Percentiles rank a stretch among this genome's conserved stretches.
Evolutionary conservation across 2,888 invertebrate genomes (phyloP).

Genomic region (Scaptomyza polygonia): DNA sequence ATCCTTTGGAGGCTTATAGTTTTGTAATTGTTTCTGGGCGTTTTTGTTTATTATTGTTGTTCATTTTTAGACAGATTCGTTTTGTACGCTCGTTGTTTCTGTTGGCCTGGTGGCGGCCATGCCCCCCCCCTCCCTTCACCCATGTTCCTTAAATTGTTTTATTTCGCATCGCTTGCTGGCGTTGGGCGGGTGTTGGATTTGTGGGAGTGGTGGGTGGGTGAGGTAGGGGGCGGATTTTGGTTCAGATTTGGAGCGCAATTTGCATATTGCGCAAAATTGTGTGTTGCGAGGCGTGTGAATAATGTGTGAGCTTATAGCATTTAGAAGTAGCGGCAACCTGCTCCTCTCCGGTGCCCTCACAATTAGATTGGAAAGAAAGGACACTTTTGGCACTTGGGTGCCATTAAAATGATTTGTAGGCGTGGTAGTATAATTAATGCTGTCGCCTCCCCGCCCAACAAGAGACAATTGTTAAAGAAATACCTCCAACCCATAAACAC

Average conservation of each 20-base stretch:
- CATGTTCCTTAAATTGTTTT: constrained; percentile 54
- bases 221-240: constrained; percentile 34
- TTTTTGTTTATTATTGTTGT: constrained; percentile 53
- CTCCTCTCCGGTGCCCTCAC: not conserved
- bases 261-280: constrained; percentile 74
- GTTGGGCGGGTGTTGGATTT: no score
- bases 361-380: constrained; percentile 2
- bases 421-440: constrained; percentile 75
- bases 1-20: constrained; percentile 79
- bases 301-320: constrained; percentile 74
- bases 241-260: constrained; percentile 55
- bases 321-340: constrained; percentile 2
- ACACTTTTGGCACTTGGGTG: constrained; percentile 55
- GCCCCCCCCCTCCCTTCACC: not conserved
- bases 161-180: constrained; percentile 23
- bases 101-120: not conserved
- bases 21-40: constrained; percentile 75
- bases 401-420: constrained; percentile 76
- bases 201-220: no score
- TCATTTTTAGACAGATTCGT: constrained; percentile 68
- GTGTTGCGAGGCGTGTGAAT: constrained; percentile 76
- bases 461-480: constrained; percentile 42
- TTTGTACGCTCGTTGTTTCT: constrained; percentile 12
- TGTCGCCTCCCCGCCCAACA: constrained; percentile 53
- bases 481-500: constrained; percentile 4